Evolutionary conservation across 1,140 invertebrate species (phyloP), one percentile per base, ranked within the genome.

Genomic region (Gerris buenoi): DNA sequence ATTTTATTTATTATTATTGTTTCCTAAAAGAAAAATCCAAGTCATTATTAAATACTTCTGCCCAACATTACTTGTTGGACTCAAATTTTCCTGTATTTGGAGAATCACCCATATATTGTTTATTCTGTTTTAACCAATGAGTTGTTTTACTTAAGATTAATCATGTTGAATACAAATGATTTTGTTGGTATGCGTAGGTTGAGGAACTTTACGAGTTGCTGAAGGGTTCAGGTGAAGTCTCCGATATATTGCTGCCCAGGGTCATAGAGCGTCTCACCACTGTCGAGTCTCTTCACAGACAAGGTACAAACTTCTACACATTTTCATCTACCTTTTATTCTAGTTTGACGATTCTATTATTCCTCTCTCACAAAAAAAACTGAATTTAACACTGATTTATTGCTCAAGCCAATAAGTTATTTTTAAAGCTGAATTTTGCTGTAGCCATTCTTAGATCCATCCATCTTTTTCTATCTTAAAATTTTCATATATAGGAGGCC

Each of bases 261-360:
- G 87, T 93, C 27, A 81, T 95, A 25, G 87, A 93, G 70, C 81
- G 92, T 69, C 85, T 95, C 81, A 81, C 88, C 69, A 85, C 91
- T 3, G 78, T 96, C 0, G 88, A 92, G 76, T 81, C 85, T n/a
- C 77, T 95, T 5, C 92, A 95, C 77, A 87, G 90, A 79, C 89
- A 94, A 86, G 91, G 90, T 91, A 78, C 75, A 70, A 67, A 64
- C 46, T 65, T 68, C 22, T n/a, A 27, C 27, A 61, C n/a, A 13
- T 61, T 67, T 13, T 63, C 5, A 46, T 46, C 5, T 5, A 46
- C 18, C 18, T 10, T 46, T 46, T 46, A 46, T 46, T 46, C 18
- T 10, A 10, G 33, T 18, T 18, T 46, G 5, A 10, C 33, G 5
- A 46, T 46, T 46, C 18, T 46, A 10, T 10, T 10, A 46, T 18